Percentiles rank a stretch among this genome's conserved stretches.
Evolutionary conservation across 2,888 invertebrate species (phyloP).

Genomic region (Melieria picta): DNA sequence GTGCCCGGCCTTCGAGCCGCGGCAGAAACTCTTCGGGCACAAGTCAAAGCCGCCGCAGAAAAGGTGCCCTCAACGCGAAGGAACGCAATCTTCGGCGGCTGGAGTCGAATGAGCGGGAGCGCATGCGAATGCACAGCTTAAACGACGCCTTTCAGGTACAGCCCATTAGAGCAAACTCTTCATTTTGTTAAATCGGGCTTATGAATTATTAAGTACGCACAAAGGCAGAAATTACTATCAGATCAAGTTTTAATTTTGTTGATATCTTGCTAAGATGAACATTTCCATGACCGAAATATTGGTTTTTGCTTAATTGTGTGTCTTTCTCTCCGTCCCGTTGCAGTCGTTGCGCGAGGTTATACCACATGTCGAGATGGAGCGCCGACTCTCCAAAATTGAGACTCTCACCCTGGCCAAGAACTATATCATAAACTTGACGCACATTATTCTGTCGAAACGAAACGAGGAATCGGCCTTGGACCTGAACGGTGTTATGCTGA

Average conservation of each 20-base stretch:
- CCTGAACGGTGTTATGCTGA: conserved; percentile 52
- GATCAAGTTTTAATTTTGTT: no score
- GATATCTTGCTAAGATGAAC: no score
- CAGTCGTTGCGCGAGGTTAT: conserved; percentile 85
- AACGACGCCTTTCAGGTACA: conserved; percentile 89
- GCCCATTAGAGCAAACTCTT: no score
- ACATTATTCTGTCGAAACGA: conserved; percentile 84
- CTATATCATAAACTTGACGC: conserved; percentile 89
- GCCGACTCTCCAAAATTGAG: conserved; percentile 88
- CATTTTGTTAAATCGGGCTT: neutral
- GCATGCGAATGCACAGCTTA: conserved; percentile 92
- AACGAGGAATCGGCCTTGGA: conserved; percentile 66
- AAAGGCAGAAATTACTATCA: neutral
- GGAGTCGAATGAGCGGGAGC: conserved; percentile 90
- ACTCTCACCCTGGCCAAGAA: conserved; percentile 89
- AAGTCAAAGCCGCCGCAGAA: conserved; percentile 71
- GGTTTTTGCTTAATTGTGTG: no score
- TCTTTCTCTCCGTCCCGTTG: conserved; percentile 42
- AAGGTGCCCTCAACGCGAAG: conserved; percentile 81
- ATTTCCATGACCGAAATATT: no score
- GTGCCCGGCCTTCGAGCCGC: conserved; percentile 57
- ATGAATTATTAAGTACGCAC: no score
- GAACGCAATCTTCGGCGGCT: conserved; percentile 86
- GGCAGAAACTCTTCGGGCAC: conserved; percentile 53
- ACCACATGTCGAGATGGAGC: conserved; percentile 85